phyloP scores from a whole-genome alignment of 2,888 invertebrate genomes.

The Athetis lepigone region DNA sequence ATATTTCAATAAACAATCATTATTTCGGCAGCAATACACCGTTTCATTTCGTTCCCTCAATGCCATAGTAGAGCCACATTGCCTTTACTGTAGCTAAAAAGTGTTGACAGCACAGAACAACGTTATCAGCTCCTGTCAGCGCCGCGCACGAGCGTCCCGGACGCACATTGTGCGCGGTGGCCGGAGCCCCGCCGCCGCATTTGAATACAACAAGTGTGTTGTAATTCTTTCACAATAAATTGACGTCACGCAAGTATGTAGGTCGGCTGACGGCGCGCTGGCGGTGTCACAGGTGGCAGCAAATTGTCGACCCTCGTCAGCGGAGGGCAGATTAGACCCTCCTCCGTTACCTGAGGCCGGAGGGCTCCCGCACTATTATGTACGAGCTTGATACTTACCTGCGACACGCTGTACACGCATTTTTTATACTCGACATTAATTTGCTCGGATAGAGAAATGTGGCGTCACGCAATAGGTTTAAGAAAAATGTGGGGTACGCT shows the following conservation, averaged over 20 bases:
- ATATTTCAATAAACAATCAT: no score
- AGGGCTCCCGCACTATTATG: constrained; percentile 57
- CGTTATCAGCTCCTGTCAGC: constrained; percentile 15
- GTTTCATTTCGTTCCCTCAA: no score
- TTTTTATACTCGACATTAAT: constrained; percentile 43
- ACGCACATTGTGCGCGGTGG: background rate
- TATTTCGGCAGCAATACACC: no score
- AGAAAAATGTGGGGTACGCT: constrained; percentile 7
- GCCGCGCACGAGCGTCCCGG: background rate
- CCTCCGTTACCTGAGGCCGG: constrained; percentile 57
- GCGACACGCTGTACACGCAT: constrained; percentile 41
- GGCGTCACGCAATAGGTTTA: constrained; percentile 7
- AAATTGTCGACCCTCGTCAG: constrained; percentile 78
- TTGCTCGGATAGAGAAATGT: constrained; percentile 33
- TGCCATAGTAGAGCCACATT: no score
- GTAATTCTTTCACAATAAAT: constrained; percentile 67
- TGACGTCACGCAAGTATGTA: constrained; percentile 65
- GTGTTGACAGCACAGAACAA: background rate
- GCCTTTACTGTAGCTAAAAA: background rate
- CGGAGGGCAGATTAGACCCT: constrained; percentile 68
- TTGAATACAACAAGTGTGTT: constrained; percentile 50
- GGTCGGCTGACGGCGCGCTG: constrained; percentile 57
- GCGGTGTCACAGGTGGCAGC: constrained; percentile 74
- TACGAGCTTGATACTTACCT: constrained; percentile 60
- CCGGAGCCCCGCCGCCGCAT: constrained; percentile 12